A percentile compares a stretch with the other conserved stretches of the same genome.
Conservation (phyloP, 2,113 vertebrate species). For the Strix uralensis region DNA sequence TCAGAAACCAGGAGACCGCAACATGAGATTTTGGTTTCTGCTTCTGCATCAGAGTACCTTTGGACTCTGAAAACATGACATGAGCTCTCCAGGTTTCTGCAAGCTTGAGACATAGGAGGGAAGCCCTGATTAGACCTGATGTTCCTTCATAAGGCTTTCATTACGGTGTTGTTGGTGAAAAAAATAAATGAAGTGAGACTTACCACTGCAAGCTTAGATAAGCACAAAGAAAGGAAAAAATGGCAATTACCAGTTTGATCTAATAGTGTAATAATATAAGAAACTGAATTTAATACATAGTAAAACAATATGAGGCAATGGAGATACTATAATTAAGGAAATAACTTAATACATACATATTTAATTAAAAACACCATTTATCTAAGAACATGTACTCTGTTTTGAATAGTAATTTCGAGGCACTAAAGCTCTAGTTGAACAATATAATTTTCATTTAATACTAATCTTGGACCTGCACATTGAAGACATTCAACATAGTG, state of each 20-base stretch:
- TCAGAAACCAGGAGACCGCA: background rate
- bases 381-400: conserved; percentile 2
- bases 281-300: conserved; percentile 11
- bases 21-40: background rate
- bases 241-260: conserved; percentile 33
- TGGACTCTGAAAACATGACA: background rate
- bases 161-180: background rate
- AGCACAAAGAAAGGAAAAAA: conserved; percentile 6
- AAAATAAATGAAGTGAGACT: background rate
- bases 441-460: conserved; percentile 10
- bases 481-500: background rate
- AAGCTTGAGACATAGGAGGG: background rate
- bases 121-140: background rate
- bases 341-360: conserved; percentile 38
- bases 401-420: conserved; percentile 38
- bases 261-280: background rate
- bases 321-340: conserved; percentile 53
- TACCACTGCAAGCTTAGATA: background rate
- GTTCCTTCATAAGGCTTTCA: background rate
- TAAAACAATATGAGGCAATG: background rate
- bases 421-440: background rate
- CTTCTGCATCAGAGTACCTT: background rate
- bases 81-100: background rate
- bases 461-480: conserved; percentile 1
- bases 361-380: conserved; percentile 10